Evolutionary conservation across 2,888 invertebrate genomes (phyloP), one percentile per base, ranked within the genome.

Genomic region (Pandemis cinnamomeana): DNA sequence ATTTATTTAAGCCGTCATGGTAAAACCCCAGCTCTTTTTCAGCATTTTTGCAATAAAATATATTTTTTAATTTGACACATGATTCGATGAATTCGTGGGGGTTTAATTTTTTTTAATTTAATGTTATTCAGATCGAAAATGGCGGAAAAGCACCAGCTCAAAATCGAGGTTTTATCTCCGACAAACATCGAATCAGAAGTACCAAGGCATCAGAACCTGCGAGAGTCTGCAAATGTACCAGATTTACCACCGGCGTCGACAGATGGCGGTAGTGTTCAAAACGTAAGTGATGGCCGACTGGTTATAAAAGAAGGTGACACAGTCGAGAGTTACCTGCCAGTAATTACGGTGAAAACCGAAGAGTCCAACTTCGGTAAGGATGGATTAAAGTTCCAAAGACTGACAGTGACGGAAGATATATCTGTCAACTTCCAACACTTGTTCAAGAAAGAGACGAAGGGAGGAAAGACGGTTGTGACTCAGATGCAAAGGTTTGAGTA

Each of bases 401-500:
- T 93, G 0, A 84, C 89, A 0, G 90, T 92, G 0, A 87, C 88
- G 0, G 93, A 93, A 75, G 88, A 93, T 15, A 83, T 93, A 0
- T 86, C 92, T 79, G 86, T 92, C 76, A 91, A 88, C 78, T 91
- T 84, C 75, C 86, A 89, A 76, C 89, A 93, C 83, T 82, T 93
- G 81, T 91, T 92, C 79, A 92, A 88, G 79, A 91, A 91, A 71
- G 82, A 89, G 61, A 86, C 84, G 0, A 72, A 78, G 15, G 88
- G 89, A 0, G 91, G 90, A 0, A 90, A 91, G 80, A 89, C 90
- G 4, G 85, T 91, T 0, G 85, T 89, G 0, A 88, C 88, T 0
- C 84, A 86, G 42, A 79, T 92, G 0, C 89, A 92, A 62, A 89
- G 84, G 58, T 83, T 90, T 78, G 89, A 92, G 72, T 92, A 91